A percentile compares a stretch with the other conserved stretches of the same genome.
phyloP scores from a whole-genome alignment of 2,888 invertebrate species.

The Odontothrips loti region DNA sequence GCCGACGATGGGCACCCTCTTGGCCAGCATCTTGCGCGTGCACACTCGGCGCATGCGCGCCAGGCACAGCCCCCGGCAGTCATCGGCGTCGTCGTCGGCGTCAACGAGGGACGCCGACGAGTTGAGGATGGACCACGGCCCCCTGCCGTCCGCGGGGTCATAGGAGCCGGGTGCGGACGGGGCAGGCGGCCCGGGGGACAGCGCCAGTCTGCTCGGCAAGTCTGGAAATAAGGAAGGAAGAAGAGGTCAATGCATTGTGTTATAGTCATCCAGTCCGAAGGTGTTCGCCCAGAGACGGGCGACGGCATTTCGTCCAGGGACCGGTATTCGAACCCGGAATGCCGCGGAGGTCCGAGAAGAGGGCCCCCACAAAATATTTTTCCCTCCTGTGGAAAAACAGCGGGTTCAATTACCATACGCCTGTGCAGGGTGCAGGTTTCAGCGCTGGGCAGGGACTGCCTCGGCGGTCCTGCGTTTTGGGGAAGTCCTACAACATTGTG shows the following conservation, averaged over 20 bases:
- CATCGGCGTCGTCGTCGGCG: background rate
- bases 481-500: too few relatives aligned
- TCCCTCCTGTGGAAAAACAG: too few relatives aligned
- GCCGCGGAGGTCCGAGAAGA: background rate
- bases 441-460: too few relatives aligned
- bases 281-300: background rate
- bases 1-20: conserved; percentile 53
- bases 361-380: too few relatives aligned
- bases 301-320: background rate
- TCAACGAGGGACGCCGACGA: background rate
- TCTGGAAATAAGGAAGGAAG: background rate
- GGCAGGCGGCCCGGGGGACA: background rate
- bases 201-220: background rate
- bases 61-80: background rate
- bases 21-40: conserved; percentile 42
- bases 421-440: too few relatives aligned
- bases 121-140: background rate
- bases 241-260: background rate
- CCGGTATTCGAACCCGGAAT: background rate
- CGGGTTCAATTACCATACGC: too few relatives aligned
- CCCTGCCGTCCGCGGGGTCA: background rate
- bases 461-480: too few relatives aligned
- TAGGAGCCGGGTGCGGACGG: background rate
- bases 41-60: conserved; percentile 36
- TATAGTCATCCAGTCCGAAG: background rate